Evolutionary conservation across 2,797 vertebrate genomes (phyloP).

Genomic region (Glossophaga mutica): DNA sequence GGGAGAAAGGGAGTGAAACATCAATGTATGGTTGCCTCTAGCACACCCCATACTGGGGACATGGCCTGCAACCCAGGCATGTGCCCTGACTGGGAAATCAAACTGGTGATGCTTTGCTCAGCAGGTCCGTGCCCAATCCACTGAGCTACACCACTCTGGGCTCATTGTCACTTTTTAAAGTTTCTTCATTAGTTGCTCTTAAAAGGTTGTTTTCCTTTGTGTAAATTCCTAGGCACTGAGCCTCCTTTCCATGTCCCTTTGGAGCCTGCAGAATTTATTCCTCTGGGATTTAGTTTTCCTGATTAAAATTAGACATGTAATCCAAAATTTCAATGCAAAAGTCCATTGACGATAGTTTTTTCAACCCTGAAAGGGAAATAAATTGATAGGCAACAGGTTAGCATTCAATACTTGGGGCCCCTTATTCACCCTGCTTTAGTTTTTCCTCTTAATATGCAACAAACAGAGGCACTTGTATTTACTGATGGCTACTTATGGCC

Average conservation of each 20-base stretch:
- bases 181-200: conserved; percentile 63
- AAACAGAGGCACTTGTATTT: not conserved
- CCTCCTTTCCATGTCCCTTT: not conserved
- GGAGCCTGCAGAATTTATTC: conserved; percentile 41
- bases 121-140: no score
- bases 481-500: not conserved
- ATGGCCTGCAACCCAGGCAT: no score
- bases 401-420: not conserved
- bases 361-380: not conserved
- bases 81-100: no score
- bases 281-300: conserved; percentile 10
- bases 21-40: no score
- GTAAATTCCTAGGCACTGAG: conserved; percentile 39
- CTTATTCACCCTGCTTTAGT: not conserved
- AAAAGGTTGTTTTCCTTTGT: conserved; percentile 50
- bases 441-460: not conserved
- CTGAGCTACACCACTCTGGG: no score
- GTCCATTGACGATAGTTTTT: not conserved
- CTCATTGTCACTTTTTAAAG: conserved; percentile 43
- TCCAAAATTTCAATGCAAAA: conserved; percentile 5
- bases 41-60: no score
- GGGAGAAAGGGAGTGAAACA: no score
- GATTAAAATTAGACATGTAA: conserved; percentile 23
- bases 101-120: no score
- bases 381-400: not conserved